Evolutionary conservation across 2,797 vertebrate species (phyloP).

Genomic region (Eleutherodactylus coqui): DNA sequence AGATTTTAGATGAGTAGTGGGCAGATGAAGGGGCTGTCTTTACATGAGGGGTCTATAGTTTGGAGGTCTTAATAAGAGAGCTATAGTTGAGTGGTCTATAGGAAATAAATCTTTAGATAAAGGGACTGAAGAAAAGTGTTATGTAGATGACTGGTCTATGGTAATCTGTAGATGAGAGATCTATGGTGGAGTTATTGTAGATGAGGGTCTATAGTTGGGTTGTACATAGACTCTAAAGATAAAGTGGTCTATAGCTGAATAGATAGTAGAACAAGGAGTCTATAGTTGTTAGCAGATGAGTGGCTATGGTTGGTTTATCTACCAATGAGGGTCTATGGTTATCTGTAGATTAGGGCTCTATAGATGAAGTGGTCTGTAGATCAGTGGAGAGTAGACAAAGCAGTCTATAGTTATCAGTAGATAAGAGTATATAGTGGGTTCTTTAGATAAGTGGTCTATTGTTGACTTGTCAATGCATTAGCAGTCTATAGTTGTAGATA

Average conservation of each 20-base stretch:
- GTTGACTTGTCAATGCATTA: not conserved
- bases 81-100: not conserved
- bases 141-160: too few species aligned
- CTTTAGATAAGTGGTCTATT: not conserved
- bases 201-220: not conserved
- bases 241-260: too few species aligned
- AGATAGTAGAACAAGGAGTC: too few species aligned
- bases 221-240: too few species aligned
- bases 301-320: not conserved
- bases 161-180: not conserved
- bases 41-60: not conserved
- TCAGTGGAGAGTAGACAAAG: not conserved
- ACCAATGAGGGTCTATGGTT: not conserved
- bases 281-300: too few species aligned
- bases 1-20: not conserved
- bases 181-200: too few species aligned
- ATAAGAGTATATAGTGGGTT: not conserved
- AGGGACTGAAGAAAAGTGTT: not conserved
- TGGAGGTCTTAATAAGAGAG: not conserved
- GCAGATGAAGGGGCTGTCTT: not conserved
- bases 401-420: not conserved
- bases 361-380: not conserved
- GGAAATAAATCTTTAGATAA: not conserved
- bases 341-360: not conserved
- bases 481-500: not conserved